These are phyloP conservation scores for Psittacula cyanocephala DNA, from an alignment of 2,113 vertebrate species.

Conservation along the genomic window DNA sequence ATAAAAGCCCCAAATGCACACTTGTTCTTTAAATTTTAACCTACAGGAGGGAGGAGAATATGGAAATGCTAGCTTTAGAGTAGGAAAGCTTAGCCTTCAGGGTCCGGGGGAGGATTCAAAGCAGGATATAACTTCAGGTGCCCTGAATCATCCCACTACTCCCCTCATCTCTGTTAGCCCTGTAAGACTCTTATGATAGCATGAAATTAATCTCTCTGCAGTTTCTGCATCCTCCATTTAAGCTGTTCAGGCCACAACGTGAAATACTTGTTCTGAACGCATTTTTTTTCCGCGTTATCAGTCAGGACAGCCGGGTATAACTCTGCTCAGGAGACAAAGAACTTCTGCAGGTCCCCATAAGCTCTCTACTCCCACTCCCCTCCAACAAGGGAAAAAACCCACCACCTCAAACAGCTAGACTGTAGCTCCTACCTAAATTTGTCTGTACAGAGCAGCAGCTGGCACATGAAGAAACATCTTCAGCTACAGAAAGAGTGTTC, in stretches of 20 bases:
- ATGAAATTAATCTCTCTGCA: neutral
- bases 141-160: neutral
- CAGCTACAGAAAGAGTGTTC: neutral
- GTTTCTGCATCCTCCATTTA: neutral
- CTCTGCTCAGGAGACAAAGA: neutral
- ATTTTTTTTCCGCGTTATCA: neutral
- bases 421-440: neutral
- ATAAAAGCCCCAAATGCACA: neutral
- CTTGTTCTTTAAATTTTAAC: neutral
- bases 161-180: rapidly evolving
- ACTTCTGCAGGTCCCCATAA: neutral
- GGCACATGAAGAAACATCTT: neutral
- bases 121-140: neutral
- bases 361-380: neutral
- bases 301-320: neutral
- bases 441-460: neutral
- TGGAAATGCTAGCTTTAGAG: neutral
- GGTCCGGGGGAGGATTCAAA: neutral
- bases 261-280: neutral
- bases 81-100: neutral
- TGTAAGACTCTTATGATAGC: neutral
- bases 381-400: neutral
- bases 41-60: neutral
- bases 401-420: neutral
- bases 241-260: neutral